phyloP scores from a whole-genome alignment of 2,113 vertebrate genomes.

The Zapus hudsonius region DNA sequence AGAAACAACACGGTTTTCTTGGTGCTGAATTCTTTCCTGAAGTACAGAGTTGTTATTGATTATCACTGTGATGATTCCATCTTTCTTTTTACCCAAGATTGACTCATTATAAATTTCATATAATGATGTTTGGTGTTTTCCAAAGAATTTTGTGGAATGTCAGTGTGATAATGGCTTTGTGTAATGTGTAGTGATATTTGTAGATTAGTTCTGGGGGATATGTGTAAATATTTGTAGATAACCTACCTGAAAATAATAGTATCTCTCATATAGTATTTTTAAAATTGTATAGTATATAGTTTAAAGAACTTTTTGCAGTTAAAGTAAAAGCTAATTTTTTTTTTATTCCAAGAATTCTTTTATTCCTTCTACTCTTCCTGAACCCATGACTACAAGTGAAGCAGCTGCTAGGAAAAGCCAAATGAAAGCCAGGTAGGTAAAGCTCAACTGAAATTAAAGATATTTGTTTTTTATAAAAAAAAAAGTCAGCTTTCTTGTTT shows the following conservation, averaged over 20 bases:
- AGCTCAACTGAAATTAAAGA: not conserved
- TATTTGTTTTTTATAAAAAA: not conserved
- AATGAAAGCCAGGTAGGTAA: constrained; percentile 95
- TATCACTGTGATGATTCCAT: not conserved
- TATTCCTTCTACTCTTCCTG: constrained; percentile 93
- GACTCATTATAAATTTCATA: not conserved
- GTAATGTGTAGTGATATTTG: not conserved
- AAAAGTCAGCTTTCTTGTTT: not conserved
- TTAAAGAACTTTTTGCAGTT: constrained; percentile 17
- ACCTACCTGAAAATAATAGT: constrained; percentile 19
- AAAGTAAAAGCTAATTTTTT: constrained; percentile 67
- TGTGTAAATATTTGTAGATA: not conserved
- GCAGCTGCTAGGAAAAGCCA: constrained; percentile 96
- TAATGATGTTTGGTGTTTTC: not conserved
- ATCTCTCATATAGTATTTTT: not conserved
- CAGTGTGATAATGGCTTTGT: constrained; percentile 39
- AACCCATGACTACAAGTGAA: constrained; percentile 95
- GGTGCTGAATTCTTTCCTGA: not conserved
- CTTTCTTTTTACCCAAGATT: not conserved
- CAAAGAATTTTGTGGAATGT: not conserved
- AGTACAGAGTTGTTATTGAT: constrained; percentile 13
- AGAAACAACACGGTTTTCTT: not conserved
- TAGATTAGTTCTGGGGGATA: not conserved
- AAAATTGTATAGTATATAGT: not conserved
- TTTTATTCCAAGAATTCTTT: constrained; percentile 90